Evolutionary conservation across 2,888 invertebrate genomes (phyloP).

Genomic region (Tricholauxania praeusta): DNA sequence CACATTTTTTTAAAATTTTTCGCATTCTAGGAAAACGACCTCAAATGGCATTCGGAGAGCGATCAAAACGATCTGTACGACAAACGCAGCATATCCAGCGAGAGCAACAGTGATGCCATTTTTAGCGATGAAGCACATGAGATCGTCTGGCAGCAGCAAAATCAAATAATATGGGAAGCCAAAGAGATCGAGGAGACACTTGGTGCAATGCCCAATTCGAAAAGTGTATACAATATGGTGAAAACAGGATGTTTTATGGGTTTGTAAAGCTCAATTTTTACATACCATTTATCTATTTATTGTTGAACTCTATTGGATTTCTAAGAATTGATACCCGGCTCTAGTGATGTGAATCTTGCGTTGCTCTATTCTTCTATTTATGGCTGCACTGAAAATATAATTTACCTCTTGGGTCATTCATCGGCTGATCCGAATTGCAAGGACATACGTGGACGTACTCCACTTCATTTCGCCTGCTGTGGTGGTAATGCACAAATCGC

Average conservation of each 20-base stretch:
- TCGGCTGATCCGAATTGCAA: slow-evolving; percentile 73
- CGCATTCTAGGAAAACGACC: slow-evolving; percentile 63
- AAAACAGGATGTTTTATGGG: slow-evolving; percentile 59
- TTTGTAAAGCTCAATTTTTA: slow-evolving; percentile 38
- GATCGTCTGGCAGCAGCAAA: slow-evolving; percentile 61
- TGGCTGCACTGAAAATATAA: slow-evolving; percentile 59
- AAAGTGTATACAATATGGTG: slow-evolving; percentile 58
- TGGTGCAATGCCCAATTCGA: slow-evolving; percentile 53
- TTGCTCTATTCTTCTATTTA: slow-evolving; percentile 62
- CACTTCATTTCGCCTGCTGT: slow-evolving; percentile 84
- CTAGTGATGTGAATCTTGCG: slow-evolving; percentile 62
- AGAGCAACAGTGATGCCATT: slow-evolving; percentile 62
- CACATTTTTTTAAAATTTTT: slow-evolving; percentile 41
- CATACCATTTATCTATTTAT: slow-evolving; percentile 3
- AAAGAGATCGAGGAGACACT: slow-evolving; percentile 64
- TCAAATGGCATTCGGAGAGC: slow-evolving; percentile 64
- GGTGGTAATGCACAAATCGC: slow-evolving; percentile 80
- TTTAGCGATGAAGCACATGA: slow-evolving; percentile 63
- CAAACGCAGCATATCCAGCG: slow-evolving; percentile 64
- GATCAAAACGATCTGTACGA: slow-evolving; percentile 60
- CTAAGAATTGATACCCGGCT: slow-evolving; percentile 57
- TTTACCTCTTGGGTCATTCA: slow-evolving; percentile 58
- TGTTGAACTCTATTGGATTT: neutral
- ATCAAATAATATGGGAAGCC: slow-evolving; percentile 63
- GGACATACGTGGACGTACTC: slow-evolving; percentile 78